These are phyloP conservation scores for Troglohyphantes excavatus DNA, from an alignment of 2,888 invertebrate species.

Conservation along the genomic window DNA sequence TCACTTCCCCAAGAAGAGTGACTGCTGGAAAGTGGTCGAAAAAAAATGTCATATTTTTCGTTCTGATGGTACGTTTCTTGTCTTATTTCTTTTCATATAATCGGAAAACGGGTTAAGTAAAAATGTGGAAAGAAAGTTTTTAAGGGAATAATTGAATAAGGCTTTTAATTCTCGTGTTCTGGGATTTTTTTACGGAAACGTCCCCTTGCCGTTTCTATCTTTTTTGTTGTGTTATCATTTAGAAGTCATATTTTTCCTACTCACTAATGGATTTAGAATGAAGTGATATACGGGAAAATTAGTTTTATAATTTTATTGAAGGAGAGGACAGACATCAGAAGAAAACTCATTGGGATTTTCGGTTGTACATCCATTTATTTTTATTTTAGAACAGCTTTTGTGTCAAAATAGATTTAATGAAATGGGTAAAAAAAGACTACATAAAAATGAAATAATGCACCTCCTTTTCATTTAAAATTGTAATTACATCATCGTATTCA, in stretches of 20 bases:
- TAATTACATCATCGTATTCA: no score
- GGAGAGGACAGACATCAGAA: no score
- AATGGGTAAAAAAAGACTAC: no score
- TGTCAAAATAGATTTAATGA: no score
- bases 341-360: no score
- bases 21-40: constrained; percentile 28
- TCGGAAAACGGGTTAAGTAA: constrained; percentile 60
- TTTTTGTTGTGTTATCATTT: background rate
- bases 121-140: constrained; percentile 38
- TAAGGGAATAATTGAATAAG: constrained; percentile 74
- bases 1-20: constrained; percentile 39
- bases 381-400: no score
- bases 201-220: background rate
- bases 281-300: background rate
- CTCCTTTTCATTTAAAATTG: no score
- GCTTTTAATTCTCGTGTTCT: constrained; percentile 65
- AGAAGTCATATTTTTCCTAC: no score
- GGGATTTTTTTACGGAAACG: background rate
- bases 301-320: no score
- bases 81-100: constrained; percentile 36
- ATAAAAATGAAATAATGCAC: no score
- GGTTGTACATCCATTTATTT: no score
- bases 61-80: constrained; percentile 42
- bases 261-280: background rate
- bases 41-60: constrained; percentile 53